A percentile compares a stretch with the other conserved stretches of the same genome.
These are phyloP conservation scores for Ptiloglossa arizonensis DNA, from an alignment of 1,140 invertebrate species.

Conservation along the genomic window DNA sequence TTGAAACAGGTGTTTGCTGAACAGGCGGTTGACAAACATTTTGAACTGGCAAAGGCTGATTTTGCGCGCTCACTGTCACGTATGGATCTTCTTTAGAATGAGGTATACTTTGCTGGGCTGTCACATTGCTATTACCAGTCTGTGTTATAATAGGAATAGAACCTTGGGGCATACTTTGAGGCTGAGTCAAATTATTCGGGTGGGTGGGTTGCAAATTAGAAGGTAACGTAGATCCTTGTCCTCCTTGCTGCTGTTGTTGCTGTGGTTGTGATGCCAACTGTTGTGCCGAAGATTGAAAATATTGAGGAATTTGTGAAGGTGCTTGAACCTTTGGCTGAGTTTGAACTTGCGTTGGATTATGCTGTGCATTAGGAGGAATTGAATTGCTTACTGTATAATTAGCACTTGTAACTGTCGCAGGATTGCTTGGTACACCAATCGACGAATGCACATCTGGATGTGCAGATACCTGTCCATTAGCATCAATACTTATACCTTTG, in stretches of 20 bases:
- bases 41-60: slow-evolving; percentile 70
- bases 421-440: slow-evolving; percentile 58
- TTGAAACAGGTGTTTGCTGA: slow-evolving; percentile 62
- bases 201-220: slow-evolving; percentile 83
- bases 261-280: slow-evolving; percentile 59
- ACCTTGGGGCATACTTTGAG: slow-evolving; percentile 83
- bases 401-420: slow-evolving; percentile 60
- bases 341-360: slow-evolving; percentile 64
- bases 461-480: slow-evolving; percentile 73
- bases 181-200: slow-evolving; percentile 81
- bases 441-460: slow-evolving; percentile 74
- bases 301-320: slow-evolving; percentile 71
- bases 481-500: slow-evolving; percentile 70
- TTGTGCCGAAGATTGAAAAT: slow-evolving; percentile 68
- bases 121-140: slow-evolving; percentile 81
- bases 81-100: slow-evolving; percentile 73
- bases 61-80: slow-evolving; percentile 68
- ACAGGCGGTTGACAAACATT: slow-evolving; percentile 68
- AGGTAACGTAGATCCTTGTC: slow-evolving; percentile 83
- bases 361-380: slow-evolving; percentile 67
- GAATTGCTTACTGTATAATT: slow-evolving; percentile 66
- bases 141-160: slow-evolving; percentile 84
- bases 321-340: slow-evolving; percentile 66
- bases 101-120: slow-evolving; percentile 77
- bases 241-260: slow-evolving; percentile 64